Base-by-base conservation (phyloP, 2,113 vertebrate species). In the Charadrius vociferus region DNA sequence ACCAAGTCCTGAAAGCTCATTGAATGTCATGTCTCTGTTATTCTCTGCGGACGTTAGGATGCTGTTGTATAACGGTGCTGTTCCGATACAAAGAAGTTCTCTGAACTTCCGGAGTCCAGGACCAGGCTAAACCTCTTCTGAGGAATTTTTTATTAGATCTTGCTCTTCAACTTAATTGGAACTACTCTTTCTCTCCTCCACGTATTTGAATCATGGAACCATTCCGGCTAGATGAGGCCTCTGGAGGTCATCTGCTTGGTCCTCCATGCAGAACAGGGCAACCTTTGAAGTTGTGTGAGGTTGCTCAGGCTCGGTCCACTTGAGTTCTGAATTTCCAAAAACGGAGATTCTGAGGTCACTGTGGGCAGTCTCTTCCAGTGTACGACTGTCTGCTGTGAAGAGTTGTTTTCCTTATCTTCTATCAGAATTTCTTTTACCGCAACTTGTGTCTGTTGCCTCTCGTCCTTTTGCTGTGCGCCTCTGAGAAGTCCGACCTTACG, bases 21-120 rank as follows among this genome's bases (percentile, higher is more conserved):
- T 41, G 41, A 23, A 17, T 55, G 65, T 32, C 41, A 7, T 0
- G 0, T 21, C 1, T 0, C 30, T 37, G 5, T 20, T 73, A 3
- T 5, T 62, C 81, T 66, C 30, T 34, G 20, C 4, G 7, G 23
- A 22, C n/a, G 2, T 0, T 22, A 34, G 66, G 67, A 26, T 67
- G 8, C 47, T 59, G 17, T 14, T 47, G 26, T 27, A 14, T 24
- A 67, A 1, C 53, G 2, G 1, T 23, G 36, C 41, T 72, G 21
- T 39, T 75, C 39, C n/a, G 52, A 12, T 29, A 19, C 14, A 67
- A 29, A 49, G 43, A 66, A 62, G 4, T 20, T 65, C 4, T 34
- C 37, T 59, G 73, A 59, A 59, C 30, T 77, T 77, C 18, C 67
- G 59, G 30, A 37, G 30, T 37, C 29, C 36, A n/a, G 32, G 62